Conservation (phyloP, 1,140 invertebrate species). For the Saccostrea cuccullata region DNA sequence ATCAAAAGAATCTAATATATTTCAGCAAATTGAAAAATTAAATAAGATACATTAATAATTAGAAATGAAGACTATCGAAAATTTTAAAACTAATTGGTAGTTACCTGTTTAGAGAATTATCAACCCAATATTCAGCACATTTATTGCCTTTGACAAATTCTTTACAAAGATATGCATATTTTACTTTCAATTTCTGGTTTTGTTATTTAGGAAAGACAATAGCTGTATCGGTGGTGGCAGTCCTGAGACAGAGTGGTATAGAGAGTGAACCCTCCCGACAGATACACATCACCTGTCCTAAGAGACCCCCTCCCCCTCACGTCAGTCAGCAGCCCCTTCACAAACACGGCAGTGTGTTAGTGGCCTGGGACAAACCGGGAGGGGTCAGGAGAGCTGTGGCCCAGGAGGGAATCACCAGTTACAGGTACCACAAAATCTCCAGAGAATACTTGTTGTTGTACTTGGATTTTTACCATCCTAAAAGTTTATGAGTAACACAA, state of each 20-base stretch:
- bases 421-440: constrained; percentile 67
- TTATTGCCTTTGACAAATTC: not conserved
- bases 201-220: constrained; percentile 71
- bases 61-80: no score
- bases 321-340: constrained; percentile 76
- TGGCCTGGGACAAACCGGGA: constrained; percentile 75
- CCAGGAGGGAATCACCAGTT: constrained; percentile 72
- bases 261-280: constrained; percentile 75
- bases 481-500: no score
- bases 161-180: not conserved
- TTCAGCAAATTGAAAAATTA: no score
- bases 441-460: no score
- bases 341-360: constrained; percentile 74
- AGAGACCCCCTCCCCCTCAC: constrained; percentile 66
- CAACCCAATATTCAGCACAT: not conserved
- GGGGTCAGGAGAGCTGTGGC: constrained; percentile 60
- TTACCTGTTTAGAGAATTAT: no score
- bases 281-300: constrained; percentile 75
- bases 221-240: constrained; percentile 71
- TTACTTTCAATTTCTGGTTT: not conserved
- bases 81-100: no score
- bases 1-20: no score
- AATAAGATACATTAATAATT: no score
- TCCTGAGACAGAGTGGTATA: constrained; percentile 69
- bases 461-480: no score